Conservation (phyloP, 2,113 vertebrate genomes). For the Tamias sibiricus region DNA sequence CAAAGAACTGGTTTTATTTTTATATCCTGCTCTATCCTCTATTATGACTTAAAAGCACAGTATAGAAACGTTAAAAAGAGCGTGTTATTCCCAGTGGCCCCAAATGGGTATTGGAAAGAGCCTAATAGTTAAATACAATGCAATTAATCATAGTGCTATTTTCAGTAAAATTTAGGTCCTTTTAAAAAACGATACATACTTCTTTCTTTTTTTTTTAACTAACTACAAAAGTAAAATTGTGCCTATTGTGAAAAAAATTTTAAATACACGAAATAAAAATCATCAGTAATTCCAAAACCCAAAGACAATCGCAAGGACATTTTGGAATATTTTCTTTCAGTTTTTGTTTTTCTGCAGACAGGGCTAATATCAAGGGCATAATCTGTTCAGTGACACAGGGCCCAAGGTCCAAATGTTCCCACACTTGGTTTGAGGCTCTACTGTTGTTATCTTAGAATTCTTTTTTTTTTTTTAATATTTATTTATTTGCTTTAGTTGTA, state of each 20-base stretch:
- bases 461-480: too few species aligned
- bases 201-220: neutral
- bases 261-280: conserved; percentile 34
- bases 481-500: too few species aligned
- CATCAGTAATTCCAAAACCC: neutral
- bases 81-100: conserved; percentile 12
- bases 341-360: neutral
- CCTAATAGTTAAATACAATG: conserved; percentile 55
- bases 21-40: conserved; percentile 51
- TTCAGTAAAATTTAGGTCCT: conserved; percentile 30
- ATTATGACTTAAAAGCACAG: conserved; percentile 57
- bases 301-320: neutral
- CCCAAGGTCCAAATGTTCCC: neutral
- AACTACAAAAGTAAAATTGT: neutral
- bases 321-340: neutral
- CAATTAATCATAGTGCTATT: neutral
- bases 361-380: neutral
- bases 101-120: conserved; percentile 47
- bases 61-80: conserved; percentile 47
- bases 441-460: neutral
- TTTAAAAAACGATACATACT: neutral
- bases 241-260: neutral
- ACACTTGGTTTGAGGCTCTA: neutral
- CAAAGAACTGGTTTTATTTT: conserved; percentile 60
- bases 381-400: neutral